phyloP scores from a whole-genome alignment of 2,888 invertebrate genomes.

The Sabellastarte sp. region DNA sequence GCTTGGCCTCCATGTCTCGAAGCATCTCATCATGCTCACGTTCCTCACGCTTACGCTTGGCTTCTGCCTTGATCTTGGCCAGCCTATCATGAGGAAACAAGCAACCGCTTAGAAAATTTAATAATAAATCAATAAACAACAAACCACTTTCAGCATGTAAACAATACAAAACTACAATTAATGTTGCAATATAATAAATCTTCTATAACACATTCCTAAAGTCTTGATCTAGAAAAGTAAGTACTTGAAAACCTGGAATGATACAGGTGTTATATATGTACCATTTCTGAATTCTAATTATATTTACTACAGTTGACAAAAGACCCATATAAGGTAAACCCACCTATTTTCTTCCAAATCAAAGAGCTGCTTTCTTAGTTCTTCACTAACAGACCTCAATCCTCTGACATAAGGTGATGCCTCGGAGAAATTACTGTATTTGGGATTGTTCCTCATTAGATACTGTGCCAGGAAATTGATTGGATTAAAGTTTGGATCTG shows the following conservation, averaged over 20 bases:
- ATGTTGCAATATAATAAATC: too few species aligned
- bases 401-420: slow-evolving; percentile 58
- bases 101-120: too few species aligned
- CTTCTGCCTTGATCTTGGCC: slow-evolving; percentile 55
- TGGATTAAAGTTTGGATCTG: slow-evolving; percentile 57
- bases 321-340: too few species aligned
- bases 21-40: slow-evolving; percentile 42
- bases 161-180: not conserved
- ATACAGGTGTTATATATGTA: too few species aligned
- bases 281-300: too few species aligned
- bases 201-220: too few species aligned
- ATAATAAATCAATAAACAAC: too few species aligned
- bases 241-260: too few species aligned
- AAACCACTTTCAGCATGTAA: too few species aligned
- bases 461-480: slow-evolving; percentile 58
- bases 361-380: slow-evolving; percentile 50
- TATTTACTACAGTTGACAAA: too few species aligned
- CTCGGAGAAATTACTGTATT: slow-evolving; percentile 57
- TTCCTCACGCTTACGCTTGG: slow-evolving; percentile 47
- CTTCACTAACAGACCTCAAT: slow-evolving; percentile 50
- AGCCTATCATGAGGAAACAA: slow-evolving; percentile 26
- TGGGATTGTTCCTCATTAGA: slow-evolving; percentile 59
- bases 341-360: slow-evolving; percentile 58
- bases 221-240: too few species aligned
- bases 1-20: slow-evolving; percentile 37